Evolutionary conservation across 2,888 invertebrate species (phyloP).

Genomic region (Tachina grossa): DNA sequence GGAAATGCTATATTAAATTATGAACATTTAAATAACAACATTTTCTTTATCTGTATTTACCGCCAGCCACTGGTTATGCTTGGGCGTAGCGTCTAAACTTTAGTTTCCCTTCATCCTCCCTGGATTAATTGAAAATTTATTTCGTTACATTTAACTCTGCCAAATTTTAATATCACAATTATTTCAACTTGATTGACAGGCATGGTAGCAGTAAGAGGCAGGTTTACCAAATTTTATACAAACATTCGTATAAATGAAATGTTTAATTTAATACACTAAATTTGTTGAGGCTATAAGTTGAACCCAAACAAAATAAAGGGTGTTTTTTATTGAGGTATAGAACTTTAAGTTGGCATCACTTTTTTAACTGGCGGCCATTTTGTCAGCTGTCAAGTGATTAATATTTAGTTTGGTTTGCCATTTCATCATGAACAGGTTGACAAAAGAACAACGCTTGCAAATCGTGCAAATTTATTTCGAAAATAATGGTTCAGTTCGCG

Average conservation of each 20-base stretch:
- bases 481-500: no score
- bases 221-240: background rate
- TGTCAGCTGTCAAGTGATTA: no score
- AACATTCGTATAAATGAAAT: slow-evolving; percentile 17
- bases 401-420: no score
- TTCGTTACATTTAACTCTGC: slow-evolving; percentile 15
- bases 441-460: no score
- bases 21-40: background rate
- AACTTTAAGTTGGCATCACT: no score
- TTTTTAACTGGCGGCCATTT: no score
- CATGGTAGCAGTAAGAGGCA: background rate
- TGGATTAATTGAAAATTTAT: slow-evolving; percentile 21
- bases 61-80: background rate
- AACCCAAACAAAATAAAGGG: slow-evolving; percentile 42
- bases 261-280: slow-evolving; percentile 23
- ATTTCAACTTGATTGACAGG: slow-evolving; percentile 1
- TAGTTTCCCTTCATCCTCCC: background rate
- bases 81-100: slow-evolving; percentile 3
- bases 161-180: slow-evolving; percentile 5
- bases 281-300: slow-evolving; percentile 25
- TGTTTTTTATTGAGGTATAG: no score
- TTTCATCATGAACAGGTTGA: no score
- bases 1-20: background rate
- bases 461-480: no score
- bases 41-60: background rate